Base-by-base conservation (phyloP, 1,140 invertebrate genomes). In the Drosophila ananassae region DNA sequence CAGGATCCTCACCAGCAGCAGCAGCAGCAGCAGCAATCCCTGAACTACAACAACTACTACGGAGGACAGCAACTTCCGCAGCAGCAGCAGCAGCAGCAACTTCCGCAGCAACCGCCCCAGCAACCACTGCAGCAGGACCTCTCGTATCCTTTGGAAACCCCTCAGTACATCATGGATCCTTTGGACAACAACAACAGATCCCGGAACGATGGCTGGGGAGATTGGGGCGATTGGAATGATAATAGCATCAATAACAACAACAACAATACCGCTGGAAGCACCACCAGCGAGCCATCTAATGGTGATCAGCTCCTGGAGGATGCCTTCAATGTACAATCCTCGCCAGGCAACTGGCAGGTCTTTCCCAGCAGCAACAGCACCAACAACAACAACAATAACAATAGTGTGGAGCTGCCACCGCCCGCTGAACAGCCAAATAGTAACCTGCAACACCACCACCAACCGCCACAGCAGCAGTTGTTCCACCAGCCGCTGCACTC, bases 201-300 rank as follows among this genome's bases (percentile, higher is more conserved):
- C 44, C 73, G 69, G 21, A 84, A 66, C 48, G 91, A 92, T 61
- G 91, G 91, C 25, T 92, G 91, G 91, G 91, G 74, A 48, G 91
- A 92, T 68, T 92, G 91, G 91, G 91, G 75, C 4, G 83, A 92
- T 60, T 92, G 91, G 91, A 92, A 90, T 68, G 91, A 92, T 25
- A 89, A 56, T 8, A 67, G 10, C 28, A 80, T 57, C 34, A 55
- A 63, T 24, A 59, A 8, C 28, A 80, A 57, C 34, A 55, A 63
- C 22, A 59, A 50, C 28, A 72, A 54, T 39, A 78, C 46, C 41
- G 57, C 55, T 44, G 37, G 53, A 52, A 74, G 55, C 66, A n/a
- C 39, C 0, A 41, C 68, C 50, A 47, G 54, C 37, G 66, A 79
- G n/a, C 22, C 30, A 13, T n/a, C 68, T 0, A 0, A 30, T 71